phyloP scores from a whole-genome alignment of 2,797 vertebrate genomes.

The Bradypodion pumilum region DNA sequence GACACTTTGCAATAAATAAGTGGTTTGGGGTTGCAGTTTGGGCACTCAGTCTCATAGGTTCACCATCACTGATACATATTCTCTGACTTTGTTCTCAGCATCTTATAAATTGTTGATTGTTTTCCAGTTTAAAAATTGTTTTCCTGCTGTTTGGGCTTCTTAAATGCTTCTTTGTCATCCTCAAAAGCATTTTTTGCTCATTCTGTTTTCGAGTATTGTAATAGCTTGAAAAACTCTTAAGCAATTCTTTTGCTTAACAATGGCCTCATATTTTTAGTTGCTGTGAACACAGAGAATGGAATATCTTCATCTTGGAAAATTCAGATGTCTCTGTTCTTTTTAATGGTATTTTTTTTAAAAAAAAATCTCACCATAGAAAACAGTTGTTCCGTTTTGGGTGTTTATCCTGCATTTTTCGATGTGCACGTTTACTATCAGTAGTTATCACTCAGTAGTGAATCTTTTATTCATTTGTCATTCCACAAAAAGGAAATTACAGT shows the following conservation, averaged over 20 bases:
- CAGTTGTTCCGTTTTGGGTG: background rate
- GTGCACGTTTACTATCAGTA: background rate
- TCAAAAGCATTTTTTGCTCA: constrained; percentile 71
- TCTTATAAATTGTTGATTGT: no score
- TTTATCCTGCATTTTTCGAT: background rate
- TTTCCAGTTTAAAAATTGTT: no score
- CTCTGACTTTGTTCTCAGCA: no score
- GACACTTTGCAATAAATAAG: no score
- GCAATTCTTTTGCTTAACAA: constrained; percentile 18
- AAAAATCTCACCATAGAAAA: background rate
- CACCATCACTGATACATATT: no score
- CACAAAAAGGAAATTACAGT: no score
- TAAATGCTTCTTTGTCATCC: constrained; percentile 69
- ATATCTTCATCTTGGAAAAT: background rate
- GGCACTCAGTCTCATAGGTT: no score
- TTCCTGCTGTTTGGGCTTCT: constrained; percentile 66
- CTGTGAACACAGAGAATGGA: background rate
- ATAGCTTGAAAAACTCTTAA: constrained; percentile 22
- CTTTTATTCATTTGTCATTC: background rate
- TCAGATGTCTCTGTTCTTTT: background rate
- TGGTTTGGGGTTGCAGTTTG: no score
- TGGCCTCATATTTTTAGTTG: background rate
- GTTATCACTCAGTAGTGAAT: background rate
- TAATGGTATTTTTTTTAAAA: background rate
- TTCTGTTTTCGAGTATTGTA: constrained; percentile 64